Conservation (phyloP, 1,140 invertebrate genomes). For the Drosophila eugracilis region DNA sequence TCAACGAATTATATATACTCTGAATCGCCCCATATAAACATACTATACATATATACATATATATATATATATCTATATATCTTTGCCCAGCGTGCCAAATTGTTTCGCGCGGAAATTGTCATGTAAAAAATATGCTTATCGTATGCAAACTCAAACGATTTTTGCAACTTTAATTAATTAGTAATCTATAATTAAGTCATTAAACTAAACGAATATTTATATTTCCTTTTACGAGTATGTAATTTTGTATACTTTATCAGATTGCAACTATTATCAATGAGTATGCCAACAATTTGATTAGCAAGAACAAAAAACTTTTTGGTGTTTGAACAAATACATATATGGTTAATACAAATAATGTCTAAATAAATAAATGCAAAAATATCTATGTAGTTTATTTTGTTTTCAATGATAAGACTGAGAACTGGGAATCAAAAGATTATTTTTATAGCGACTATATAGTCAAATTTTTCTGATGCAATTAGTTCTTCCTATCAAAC, state of each 20-base stretch:
- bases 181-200: constrained; percentile 59
- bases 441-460: background rate
- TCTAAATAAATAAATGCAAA: constrained; percentile 26
- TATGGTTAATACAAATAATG: constrained; percentile 45
- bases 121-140: constrained; percentile 56
- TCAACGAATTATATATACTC: constrained; percentile 42
- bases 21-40: constrained; percentile 26
- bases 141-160: constrained; percentile 33
- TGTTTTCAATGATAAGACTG: too few relatives aligned
- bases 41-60: constrained; percentile 8
- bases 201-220: constrained; percentile 71
- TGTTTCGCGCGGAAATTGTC: constrained; percentile 65
- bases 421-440: background rate
- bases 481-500: background rate
- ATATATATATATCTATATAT: constrained; percentile 16
- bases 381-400: too few relatives aligned
- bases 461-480: constrained; percentile 17
- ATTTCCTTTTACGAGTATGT: constrained; percentile 39
- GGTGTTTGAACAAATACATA: constrained; percentile 78
- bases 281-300: constrained; percentile 45
- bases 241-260: constrained; percentile 30
- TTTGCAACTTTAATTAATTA: constrained; percentile 64
- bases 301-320: constrained; percentile 60
- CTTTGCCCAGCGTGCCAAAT: constrained; percentile 74
- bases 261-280: constrained; percentile 30